phyloP scores from a whole-genome alignment of 2,888 invertebrate species.

The Aradus depressus region DNA sequence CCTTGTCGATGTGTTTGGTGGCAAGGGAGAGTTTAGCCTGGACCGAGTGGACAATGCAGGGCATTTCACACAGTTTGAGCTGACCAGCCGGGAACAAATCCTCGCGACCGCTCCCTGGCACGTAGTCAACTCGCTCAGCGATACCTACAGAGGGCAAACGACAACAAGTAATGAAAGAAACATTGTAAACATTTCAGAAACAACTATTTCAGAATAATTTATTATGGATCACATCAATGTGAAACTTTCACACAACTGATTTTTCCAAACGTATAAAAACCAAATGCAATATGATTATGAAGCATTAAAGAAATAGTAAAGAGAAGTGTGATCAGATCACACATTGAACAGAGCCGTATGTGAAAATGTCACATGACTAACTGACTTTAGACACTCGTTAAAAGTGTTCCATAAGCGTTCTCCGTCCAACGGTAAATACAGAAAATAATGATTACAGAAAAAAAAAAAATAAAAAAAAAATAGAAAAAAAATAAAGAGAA shows the following conservation, averaged over 20 bases:
- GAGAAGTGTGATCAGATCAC: too few species aligned
- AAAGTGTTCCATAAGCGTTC: too few species aligned
- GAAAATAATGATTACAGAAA: too few species aligned
- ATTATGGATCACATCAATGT: neutral
- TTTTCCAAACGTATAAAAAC: too few species aligned
- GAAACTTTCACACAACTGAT: neutral
- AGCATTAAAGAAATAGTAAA: too few species aligned
- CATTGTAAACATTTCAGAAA: neutral
- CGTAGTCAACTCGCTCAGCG: constrained; percentile 75
- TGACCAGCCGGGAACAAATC: constrained; percentile 68
- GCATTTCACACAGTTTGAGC: constrained; percentile 51
- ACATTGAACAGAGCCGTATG: too few species aligned
- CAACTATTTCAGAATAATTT: neutral
- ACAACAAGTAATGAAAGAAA: neutral
- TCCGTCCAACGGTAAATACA: too few species aligned
- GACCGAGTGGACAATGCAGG: constrained; percentile 45
- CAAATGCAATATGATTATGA: too few species aligned
- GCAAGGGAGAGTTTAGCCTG: constrained; percentile 49
- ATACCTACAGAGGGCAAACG: constrained; percentile 44
- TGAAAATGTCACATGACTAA: too few species aligned
- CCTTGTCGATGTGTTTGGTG: constrained; percentile 84
- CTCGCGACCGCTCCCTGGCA: constrained; percentile 68
- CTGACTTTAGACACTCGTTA: too few species aligned
- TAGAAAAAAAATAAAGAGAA: too few species aligned
- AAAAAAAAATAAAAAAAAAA: too few species aligned